Evolutionary conservation across 2,888 invertebrate genomes (phyloP), one percentile per base, ranked within the genome.

Genomic region (Stenodema calcarata): DNA sequence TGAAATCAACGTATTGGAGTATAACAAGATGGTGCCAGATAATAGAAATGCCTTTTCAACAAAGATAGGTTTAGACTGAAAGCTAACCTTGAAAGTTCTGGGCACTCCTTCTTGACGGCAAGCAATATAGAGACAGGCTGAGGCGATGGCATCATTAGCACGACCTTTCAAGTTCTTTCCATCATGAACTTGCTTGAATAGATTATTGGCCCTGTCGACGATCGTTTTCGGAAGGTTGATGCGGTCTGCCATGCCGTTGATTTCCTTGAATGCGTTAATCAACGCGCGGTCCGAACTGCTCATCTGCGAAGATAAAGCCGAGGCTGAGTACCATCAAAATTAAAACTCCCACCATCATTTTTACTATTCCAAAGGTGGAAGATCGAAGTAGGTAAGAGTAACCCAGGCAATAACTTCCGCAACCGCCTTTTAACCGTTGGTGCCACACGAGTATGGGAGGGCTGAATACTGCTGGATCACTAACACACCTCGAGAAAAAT

Each of bases 41-140:
- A n/a, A n/a, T n/a, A n/a, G 42, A 42, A 42, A 42, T 42, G 11
- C 42, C 7, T 42, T 12, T 47, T 47, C 47, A 12, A 47, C 1
- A 47, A 47, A 3, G 16, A 14, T 47, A 12, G 12, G 11, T 42
- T 42, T 42, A 2, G 16, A 47, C 4, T 47, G 47, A 47, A 44
- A 28, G 18, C 35, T 81, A 87, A 90, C 90, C 92, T 98, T 99
- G 91, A 99, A 99, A 14, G 99, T 99, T 89, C 99, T 94, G 0
- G 99, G 99, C 0, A 99, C 99, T 6, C 98, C 98, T 91, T 99
- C 99, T 90, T 99, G 99, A 0, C 99, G 93, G 90, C 99, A 99
- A 0, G 99, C 99, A 88, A 99, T 99, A 91, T 99, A 99, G 41
- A 99, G 93, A 91, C 99, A 99, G 0, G 99, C 99, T 0, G 99